These are phyloP conservation scores for Pollachius pollachius DNA, from an alignment of 2,113 vertebrate genomes.

Conservation along the genomic window DNA sequence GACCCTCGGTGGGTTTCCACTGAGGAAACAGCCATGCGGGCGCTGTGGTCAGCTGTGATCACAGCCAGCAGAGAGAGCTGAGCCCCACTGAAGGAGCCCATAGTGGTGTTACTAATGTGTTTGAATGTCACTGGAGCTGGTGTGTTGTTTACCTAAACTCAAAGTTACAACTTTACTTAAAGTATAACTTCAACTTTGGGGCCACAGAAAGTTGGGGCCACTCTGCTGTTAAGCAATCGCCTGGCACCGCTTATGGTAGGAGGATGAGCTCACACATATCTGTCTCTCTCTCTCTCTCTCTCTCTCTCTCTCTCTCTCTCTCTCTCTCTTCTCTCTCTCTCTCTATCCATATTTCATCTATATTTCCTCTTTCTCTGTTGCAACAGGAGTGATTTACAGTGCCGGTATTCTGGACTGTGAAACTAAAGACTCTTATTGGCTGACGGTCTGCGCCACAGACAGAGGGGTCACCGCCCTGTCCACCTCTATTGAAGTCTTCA, in stretches of 20 bases:
- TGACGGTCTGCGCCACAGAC: constrained; percentile 88
- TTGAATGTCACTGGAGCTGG: constrained; percentile 63
- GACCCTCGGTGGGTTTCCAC: constrained; percentile 34
- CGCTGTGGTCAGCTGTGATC: constrained; percentile 74
- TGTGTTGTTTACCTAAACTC: constrained; percentile 10
- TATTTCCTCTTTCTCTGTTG: constrained; percentile 41
- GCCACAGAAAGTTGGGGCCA: not conserved
- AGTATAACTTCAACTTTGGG: too few relatives aligned
- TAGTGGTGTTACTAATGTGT: constrained; percentile 45
- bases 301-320: too few relatives aligned
- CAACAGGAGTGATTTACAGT: constrained; percentile 89
- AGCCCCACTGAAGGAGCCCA: constrained; percentile 68
- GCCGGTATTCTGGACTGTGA: constrained; percentile 91
- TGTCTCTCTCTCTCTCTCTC: too few relatives aligned
- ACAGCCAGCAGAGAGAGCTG: constrained; percentile 48
- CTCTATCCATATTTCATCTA: constrained; percentile 34
- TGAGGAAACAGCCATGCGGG: constrained; percentile 57
- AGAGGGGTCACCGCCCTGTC: constrained; percentile 85
- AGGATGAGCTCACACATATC: too few relatives aligned
- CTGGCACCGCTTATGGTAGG: too few relatives aligned
- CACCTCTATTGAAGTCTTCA: constrained; percentile 88
- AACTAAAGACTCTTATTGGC: constrained; percentile 89
- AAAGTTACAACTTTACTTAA: too few relatives aligned
- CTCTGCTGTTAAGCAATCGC: too few relatives aligned
- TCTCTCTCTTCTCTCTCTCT: not conserved